Percentiles rank a stretch among this genome's conserved stretches.
phyloP scores from a whole-genome alignment of 92 coral and sea anemone species.

The Muricea muricata region DNA sequence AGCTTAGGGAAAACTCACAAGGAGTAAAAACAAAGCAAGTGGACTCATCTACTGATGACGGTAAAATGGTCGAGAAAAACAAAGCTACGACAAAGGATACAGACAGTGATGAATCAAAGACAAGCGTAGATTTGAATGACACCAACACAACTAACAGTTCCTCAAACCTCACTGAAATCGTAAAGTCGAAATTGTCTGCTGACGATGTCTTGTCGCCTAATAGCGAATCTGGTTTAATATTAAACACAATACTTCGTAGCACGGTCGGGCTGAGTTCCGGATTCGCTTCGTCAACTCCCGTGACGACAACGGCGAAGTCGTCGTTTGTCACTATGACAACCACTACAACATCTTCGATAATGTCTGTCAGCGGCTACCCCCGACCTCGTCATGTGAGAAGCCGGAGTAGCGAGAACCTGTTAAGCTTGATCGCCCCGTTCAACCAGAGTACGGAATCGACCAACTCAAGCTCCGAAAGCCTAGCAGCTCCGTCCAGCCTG shows the following conservation, averaged over 20 bases:
- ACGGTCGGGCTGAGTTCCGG: slow-evolving; percentile 60
- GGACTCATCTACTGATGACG: neutral
- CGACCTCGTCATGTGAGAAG: slow-evolving; percentile 76
- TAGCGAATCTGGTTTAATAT: neutral
- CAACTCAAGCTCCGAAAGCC: neutral
- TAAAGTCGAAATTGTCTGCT: slow-evolving; percentile 26
- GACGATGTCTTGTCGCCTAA: slow-evolving; percentile 12
- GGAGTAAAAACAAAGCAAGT: neutral
- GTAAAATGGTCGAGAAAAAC: neutral
- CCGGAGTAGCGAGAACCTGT: slow-evolving; percentile 86
- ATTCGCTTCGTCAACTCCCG: slow-evolving; percentile 70
- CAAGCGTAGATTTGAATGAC: neutral
- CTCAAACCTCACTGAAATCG: slow-evolving; percentile 38
- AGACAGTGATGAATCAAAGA: neutral
- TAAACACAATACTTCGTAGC: slow-evolving; percentile 29
- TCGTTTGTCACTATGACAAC: slow-evolving; percentile 62
- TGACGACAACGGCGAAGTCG: slow-evolving; percentile 75
- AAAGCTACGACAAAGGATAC: neutral
- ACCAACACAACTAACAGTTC: neutral
- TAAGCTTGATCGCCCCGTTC: slow-evolving; percentile 54
- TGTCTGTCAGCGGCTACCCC: slow-evolving; percentile 45
- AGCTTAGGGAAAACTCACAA: neutral
- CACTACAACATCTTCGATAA: slow-evolving; percentile 64
- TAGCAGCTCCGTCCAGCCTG: neutral
- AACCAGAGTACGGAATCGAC: neutral